Conservation (phyloP, 92 coral and sea anemone genomes). For the Porites divaricata region DNA sequence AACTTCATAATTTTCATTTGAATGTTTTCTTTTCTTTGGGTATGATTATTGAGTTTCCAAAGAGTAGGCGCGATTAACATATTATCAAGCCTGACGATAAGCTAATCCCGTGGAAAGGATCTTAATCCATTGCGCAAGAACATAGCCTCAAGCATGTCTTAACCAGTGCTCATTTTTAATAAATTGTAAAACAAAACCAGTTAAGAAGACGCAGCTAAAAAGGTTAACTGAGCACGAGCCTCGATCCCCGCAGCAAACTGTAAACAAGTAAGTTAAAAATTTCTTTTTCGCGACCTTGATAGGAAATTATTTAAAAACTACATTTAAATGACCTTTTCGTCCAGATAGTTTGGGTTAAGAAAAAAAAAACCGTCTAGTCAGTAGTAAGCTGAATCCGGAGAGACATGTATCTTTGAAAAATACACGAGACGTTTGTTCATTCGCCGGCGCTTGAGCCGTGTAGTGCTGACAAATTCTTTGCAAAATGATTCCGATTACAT, state of each 20-base stretch:
- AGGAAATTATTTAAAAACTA: no score
- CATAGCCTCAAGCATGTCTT: constrained; percentile 4
- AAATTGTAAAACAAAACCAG: constrained; percentile 3
- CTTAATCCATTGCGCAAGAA: neutral
- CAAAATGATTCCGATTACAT: no score
- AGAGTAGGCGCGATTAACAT: constrained; percentile 2
- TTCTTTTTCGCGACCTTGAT: no score
- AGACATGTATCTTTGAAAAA: no score
- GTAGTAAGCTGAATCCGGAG: no score
- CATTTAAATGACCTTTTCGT: no score
- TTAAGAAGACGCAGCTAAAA: neutral
- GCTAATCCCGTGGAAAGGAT: neutral
- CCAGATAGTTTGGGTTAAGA: no score
- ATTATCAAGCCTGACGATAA: constrained; percentile 8
- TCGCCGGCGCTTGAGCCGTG: no score
- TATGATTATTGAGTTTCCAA: neutral
- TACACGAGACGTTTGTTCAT: no score
- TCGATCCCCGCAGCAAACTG: neutral
- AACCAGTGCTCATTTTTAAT: neutral
- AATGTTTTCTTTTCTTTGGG: neutral
- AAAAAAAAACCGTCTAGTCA: no score
- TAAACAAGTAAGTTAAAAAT: neutral
- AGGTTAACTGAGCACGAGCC: neutral
- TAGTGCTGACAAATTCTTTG: no score
- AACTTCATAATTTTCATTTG: neutral